Evolutionary conservation across 2,888 invertebrate species (phyloP), one percentile per base, ranked within the genome.

Genomic region (Himalopsyche anomala): DNA sequence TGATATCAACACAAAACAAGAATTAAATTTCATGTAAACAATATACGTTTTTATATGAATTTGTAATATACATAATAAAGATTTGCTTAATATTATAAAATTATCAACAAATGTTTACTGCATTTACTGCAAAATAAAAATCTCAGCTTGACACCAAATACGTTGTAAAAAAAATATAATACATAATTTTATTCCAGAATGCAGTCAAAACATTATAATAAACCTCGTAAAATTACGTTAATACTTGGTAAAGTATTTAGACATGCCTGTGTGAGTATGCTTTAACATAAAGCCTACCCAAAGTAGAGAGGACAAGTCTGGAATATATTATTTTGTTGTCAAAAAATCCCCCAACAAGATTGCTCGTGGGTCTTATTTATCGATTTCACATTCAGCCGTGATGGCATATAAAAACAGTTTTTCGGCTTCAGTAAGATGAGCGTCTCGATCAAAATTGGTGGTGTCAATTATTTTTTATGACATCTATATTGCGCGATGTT

Each of bases 191-290:
- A 19, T 19, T 19, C 56, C 56, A 56, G 56, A 56, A n/a, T 56
- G 56, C 11, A 62, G 28, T 62, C 51, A 62, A 19, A 62, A 62
- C 19, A 62, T 19, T 62, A 62, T 62, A 19, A 51, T 15, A 3
- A 19, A 19, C 5, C 19, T 5, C 19, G 19, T 62, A 4, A 8
- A 56, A n/a, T n/a, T 56, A 62, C 19, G 62, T 62, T 19, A 62
- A 19, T n/a, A 62, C 62, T 62, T 62, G n/a, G 62, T 19, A 62
- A 62, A 62, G 62, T 62, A 62, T 62, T 62, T 62, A 80, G 40
- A 38, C 45, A 80, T 80, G 45, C 38, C 80, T 80, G n/a, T 80
- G 4, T 11, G 62, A 19, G 62, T 5, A 19, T 5, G 17, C 56
- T 56, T 56, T 56, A 62, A 62, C 19, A 62, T 62, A 19, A 62